Percentiles rank a stretch among this genome's conserved stretches.
Evolutionary conservation across 2,888 invertebrate genomes (phyloP).

Genomic region (Prostheceraeus crozeri): DNA sequence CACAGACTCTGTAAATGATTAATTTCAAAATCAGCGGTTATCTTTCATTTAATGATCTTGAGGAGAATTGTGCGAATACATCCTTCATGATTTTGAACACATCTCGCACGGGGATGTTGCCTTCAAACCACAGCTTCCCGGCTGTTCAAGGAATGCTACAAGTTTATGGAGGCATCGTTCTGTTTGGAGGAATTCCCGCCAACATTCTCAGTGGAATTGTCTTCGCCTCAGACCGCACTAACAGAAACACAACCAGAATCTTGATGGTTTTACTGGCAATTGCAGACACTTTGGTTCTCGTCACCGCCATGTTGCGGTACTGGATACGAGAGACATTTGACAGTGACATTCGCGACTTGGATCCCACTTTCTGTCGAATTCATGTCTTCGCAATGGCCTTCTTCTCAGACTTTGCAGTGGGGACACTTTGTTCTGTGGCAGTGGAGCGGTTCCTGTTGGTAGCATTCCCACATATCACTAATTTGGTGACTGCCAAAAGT

Average conservation of each 20-base stretch:
- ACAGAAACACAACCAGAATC: constrained; percentile 34
- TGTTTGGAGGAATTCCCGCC: constrained; percentile 33
- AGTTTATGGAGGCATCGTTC: constrained; percentile 30
- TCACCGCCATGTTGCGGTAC: constrained; percentile 35
- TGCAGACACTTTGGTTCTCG: constrained; percentile 34
- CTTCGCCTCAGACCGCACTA: constrained; percentile 33
- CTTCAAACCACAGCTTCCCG: too few species aligned
- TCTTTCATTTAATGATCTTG: too few species aligned
- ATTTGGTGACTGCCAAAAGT: constrained; percentile 13
- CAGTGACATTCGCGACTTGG: constrained; percentile 27
- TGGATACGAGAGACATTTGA: constrained; percentile 36
- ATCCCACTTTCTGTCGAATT: constrained; percentile 25
- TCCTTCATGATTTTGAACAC: too few species aligned
- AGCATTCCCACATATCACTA: constrained; percentile 35
- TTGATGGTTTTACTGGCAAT: constrained; percentile 38
- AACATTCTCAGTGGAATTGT: constrained; percentile 36
- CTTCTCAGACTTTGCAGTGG: constrained; percentile 35
- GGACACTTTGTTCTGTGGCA: constrained; percentile 33
- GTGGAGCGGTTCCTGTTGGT: constrained; percentile 39
- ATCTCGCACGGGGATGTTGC: too few species aligned
- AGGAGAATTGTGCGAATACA: too few species aligned
- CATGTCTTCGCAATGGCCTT: constrained; percentile 28
- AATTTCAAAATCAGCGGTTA: too few species aligned
- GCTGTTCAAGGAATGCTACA: constrained; percentile 17
- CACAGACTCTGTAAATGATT: too few species aligned